Conservation (phyloP, 2,113 vertebrate genomes). For the Aegotheles bennettii region DNA sequence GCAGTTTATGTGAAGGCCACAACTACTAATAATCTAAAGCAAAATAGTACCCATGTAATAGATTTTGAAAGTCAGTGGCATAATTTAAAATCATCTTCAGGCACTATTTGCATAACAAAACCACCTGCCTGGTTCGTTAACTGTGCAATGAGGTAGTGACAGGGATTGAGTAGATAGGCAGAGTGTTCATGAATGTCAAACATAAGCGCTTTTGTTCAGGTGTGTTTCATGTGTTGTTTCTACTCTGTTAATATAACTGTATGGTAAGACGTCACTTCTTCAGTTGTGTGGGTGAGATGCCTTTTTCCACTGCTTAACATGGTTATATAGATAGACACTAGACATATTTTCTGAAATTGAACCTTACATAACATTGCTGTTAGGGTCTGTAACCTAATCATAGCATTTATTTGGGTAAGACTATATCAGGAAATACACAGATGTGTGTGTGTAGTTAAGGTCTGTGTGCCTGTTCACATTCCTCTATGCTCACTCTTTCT, state of each 20-base stretch:
- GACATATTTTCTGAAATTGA: not conserved
- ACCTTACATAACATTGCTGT: not conserved
- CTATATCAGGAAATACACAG: not conserved
- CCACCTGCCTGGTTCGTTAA: not conserved
- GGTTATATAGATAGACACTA: not conserved
- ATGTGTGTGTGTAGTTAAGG: not conserved
- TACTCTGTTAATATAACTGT: not conserved
- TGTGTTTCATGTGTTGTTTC: not conserved
- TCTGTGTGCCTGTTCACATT: not conserved
- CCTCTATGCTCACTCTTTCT: not conserved
- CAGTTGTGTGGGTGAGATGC: not conserved
- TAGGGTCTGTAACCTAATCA: not conserved
- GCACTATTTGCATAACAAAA: not conserved
- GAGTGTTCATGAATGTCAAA: not conserved
- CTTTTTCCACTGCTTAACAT: not conserved
- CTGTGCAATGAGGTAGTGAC: not conserved
- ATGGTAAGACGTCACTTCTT: not conserved
- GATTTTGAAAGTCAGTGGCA: not conserved
- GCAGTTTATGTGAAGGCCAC: not conserved
- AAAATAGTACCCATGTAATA: not conserved
- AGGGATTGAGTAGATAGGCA: not conserved
- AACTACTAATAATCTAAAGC: not conserved
- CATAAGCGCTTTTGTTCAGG: not conserved
- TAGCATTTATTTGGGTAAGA: not conserved
- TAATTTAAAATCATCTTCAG: not conserved